Evolutionary conservation across 2,113 vertebrate genomes (phyloP).

Genomic region (Boulengeromyrus knoepffleri): DNA sequence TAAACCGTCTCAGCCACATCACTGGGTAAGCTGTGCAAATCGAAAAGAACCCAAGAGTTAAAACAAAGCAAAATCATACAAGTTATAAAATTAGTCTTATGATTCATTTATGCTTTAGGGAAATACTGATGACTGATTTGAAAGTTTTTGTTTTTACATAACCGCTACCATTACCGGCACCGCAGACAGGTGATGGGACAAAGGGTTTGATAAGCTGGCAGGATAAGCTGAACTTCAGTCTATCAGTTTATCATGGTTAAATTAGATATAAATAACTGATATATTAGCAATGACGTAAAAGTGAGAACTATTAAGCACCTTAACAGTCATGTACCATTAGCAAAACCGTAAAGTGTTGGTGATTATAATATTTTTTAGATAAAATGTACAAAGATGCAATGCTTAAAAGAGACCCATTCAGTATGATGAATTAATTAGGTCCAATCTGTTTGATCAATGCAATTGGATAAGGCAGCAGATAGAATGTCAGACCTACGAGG

Average conservation of each 20-base stretch:
- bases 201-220: neutral
- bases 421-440: neutral
- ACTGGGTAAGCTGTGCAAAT: slow-evolving; percentile 52
- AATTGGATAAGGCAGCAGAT: neutral
- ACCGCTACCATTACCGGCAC: neutral
- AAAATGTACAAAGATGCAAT: neutral
- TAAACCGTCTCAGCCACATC: slow-evolving; percentile 59
- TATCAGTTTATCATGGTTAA: neutral
- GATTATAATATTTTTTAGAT: neutral
- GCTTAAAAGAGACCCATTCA: neutral
- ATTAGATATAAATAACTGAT: neutral
- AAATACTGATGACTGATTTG: neutral
- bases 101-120: neutral
- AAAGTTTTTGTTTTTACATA: neutral
- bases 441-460: neutral
- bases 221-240: neutral
- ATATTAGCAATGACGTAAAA: neutral
- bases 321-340: neutral
- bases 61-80: neutral
- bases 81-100: neutral
- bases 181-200: neutral
- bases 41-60: slow-evolving; percentile 16
- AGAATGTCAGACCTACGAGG: neutral
- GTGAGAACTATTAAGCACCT: neutral
- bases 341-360: neutral